A percentile compares a stretch with the other conserved stretches of the same genome.
phyloP scores from a whole-genome alignment of 2,113 vertebrate species.

The Myxocyprinus asiaticus region DNA sequence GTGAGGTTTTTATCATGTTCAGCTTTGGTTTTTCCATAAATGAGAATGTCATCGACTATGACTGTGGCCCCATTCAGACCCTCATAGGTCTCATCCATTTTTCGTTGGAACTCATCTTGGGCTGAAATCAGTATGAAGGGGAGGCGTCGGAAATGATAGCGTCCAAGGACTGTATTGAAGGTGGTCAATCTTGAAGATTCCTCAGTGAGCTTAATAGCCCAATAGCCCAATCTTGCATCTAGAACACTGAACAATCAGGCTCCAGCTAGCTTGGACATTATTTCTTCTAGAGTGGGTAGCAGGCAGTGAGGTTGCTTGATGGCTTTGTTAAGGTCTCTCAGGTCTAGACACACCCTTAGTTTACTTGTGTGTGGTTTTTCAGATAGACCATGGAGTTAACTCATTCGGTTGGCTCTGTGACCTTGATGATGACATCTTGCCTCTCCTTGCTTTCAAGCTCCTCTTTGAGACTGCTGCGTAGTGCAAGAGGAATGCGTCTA shows the following conservation, averaged over 20 bases:
- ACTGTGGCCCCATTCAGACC: constrained; percentile 11
- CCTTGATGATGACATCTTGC: constrained; percentile 15
- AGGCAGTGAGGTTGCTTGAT: constrained; percentile 33
- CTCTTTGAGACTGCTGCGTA: constrained; percentile 15
- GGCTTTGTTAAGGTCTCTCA: constrained; percentile 33
- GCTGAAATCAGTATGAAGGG: neutral
- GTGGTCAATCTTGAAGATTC: constrained; percentile 26
- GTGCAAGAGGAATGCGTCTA: neutral
- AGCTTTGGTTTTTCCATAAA: neutral
- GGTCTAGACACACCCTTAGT: constrained; percentile 20
- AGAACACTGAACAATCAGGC: constrained; percentile 28
- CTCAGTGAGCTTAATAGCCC: constrained; percentile 34
- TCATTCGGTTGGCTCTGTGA: constrained; percentile 42
- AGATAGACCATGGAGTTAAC: constrained; percentile 33
- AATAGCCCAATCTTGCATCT: constrained; percentile 32
- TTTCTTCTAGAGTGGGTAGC: constrained; percentile 8
- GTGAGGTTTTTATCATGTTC: constrained; percentile 1
- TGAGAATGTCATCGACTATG: neutral
- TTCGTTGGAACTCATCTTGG: too few relatives aligned
- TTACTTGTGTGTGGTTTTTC: constrained; percentile 33
- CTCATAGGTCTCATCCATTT: too few relatives aligned
- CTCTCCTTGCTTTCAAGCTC: neutral
- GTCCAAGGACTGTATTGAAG: constrained; percentile 3
- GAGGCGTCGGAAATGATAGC: neutral
- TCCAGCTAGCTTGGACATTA: constrained; percentile 9